Evolutionary conservation across 2,797 vertebrate genomes (phyloP).

Genomic region (Falco columbarius): DNA sequence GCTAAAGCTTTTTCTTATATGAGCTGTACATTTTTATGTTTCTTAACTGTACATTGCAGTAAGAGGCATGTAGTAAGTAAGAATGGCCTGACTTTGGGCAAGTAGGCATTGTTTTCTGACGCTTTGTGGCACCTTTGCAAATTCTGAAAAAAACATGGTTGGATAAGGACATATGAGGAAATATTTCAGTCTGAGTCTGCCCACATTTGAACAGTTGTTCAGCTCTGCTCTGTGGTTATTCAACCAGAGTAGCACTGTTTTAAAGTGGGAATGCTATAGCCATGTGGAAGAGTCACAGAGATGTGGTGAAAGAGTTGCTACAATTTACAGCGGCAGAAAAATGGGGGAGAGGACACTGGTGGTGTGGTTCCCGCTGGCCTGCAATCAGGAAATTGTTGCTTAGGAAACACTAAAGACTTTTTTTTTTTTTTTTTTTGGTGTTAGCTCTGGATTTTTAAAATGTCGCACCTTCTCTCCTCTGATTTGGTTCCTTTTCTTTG

Average conservation of each 20-base stretch:
- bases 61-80: neutral
- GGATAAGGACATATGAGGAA: neutral
- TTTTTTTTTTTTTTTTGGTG: neutral
- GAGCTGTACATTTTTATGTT: neutral
- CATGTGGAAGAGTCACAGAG: neutral
- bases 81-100: neutral
- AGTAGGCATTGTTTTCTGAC: neutral
- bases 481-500: neutral
- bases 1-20: neutral
- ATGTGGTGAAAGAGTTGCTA: neutral
- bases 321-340: neutral
- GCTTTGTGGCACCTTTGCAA: neutral
- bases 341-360: neutral
- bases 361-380: neutral
- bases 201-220: neutral
- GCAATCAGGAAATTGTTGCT: neutral
- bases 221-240: neutral
- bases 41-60: neutral
- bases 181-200: conserved; percentile 9
- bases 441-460: neutral
- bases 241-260: neutral
- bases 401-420: neutral
- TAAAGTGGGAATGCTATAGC: neutral
- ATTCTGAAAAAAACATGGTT: neutral
- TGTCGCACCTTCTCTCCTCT: neutral